These are phyloP conservation scores for Anaspis maculata DNA, from an alignment of 2,888 invertebrate genomes.

Conservation along the genomic window DNA sequence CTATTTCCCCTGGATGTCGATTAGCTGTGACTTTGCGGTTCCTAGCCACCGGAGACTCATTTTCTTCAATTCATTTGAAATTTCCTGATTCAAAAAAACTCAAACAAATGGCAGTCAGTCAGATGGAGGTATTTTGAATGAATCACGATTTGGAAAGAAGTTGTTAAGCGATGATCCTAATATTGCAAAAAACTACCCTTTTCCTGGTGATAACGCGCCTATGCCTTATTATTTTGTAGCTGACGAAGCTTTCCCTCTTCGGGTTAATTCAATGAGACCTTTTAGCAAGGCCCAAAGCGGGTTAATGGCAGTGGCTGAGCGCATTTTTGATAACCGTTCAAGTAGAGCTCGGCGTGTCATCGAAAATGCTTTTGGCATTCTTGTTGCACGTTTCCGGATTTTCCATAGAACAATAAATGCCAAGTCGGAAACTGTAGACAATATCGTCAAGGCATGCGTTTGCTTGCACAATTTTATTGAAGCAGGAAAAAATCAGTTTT, in stretches of 20 bases:
- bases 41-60: not conserved
- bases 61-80: not conserved
- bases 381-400: not conserved
- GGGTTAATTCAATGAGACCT: not conserved
- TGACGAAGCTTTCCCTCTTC: not conserved
- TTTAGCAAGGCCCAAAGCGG: not conserved
- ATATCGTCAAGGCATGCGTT: not conserved
- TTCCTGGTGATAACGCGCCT: not conserved
- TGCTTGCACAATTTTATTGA: conserved; percentile 1
- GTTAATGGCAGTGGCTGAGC: not conserved
- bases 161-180: not conserved
- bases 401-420: not conserved
- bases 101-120: not conserved
- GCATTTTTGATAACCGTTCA: not conserved
- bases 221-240: not conserved
- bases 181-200: not conserved
- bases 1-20: not conserved
- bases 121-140: not conserved
- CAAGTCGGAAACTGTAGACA: not conserved
- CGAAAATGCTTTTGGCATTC: conserved; percentile 1
- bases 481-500: not conserved
- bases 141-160: not conserved
- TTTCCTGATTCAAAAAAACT: not conserved
- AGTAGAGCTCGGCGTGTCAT: not conserved
- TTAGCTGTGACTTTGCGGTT: not conserved